Evolutionary conservation across 2,113 vertebrate species (phyloP).

Genomic region (Clarias magur): DNA sequence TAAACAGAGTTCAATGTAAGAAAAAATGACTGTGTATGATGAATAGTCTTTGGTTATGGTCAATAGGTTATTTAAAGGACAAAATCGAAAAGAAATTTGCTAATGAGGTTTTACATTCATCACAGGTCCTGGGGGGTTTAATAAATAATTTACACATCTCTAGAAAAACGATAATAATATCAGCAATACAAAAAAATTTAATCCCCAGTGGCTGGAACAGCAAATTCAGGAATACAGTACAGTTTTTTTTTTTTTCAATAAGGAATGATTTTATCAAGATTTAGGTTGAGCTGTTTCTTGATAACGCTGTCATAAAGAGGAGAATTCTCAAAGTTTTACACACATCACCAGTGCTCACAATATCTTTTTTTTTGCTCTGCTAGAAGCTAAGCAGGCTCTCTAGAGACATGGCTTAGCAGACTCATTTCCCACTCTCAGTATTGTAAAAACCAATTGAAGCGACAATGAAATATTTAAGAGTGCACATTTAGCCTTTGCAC

Average conservation of each 20-base stretch:
- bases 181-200: constrained; percentile 20
- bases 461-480: constrained; percentile 51
- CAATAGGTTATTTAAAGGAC: constrained; percentile 28
- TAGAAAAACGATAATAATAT: constrained; percentile 43
- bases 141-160: constrained; percentile 34
- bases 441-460: constrained; percentile 45
- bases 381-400: constrained; percentile 25
- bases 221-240: constrained; percentile 22
- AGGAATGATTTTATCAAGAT: background rate
- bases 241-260: background rate
- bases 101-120: constrained; percentile 48
- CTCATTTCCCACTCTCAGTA: constrained; percentile 21
- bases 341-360: background rate
- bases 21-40: constrained; percentile 16
- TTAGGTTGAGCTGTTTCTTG: background rate
- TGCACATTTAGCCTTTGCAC: constrained; percentile 43
- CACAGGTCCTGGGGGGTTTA: constrained; percentile 29
- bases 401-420: constrained; percentile 26
- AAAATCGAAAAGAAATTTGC: constrained; percentile 38
- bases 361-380: constrained; percentile 17
- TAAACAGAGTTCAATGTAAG: background rate
- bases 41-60: constrained; percentile 38
- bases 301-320: background rate
- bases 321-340: background rate
- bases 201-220: constrained; percentile 21